Evolutionary conservation across 2,888 invertebrate species (phyloP).

Genomic region (Arctia plantaginis): DNA sequence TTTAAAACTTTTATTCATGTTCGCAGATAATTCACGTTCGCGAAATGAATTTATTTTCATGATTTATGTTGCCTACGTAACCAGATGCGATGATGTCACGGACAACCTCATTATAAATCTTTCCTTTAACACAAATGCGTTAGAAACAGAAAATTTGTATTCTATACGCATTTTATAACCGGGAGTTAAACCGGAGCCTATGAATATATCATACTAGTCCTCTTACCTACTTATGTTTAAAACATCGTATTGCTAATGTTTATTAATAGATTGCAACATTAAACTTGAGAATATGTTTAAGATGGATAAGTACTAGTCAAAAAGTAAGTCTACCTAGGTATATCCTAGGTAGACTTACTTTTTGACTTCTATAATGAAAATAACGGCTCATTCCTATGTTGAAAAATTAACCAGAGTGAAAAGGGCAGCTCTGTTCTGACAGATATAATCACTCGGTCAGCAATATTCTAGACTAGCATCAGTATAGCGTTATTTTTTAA

Average conservation of each 20-base stretch:
- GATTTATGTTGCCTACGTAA: conserved; percentile 29
- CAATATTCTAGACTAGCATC: too few species aligned
- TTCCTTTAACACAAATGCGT: conserved; percentile 28
- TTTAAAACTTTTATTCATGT: neutral
- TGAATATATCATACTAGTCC: conserved; percentile 3
- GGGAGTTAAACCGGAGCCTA: neutral
- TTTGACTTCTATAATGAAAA: too few species aligned
- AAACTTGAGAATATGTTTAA: neutral
- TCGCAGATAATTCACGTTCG: neutral
- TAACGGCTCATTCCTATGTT: too few species aligned
- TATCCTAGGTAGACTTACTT: too few species aligned
- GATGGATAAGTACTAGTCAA: too few species aligned
- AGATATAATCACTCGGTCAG: too few species aligned
- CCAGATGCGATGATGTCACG: conserved; percentile 38
- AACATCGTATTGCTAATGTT: neutral
- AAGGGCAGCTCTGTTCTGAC: too few species aligned
- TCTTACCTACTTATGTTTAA: conserved; percentile 4
- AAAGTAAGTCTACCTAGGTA: too few species aligned
- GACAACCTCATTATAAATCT: conserved; percentile 24
- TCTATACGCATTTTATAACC: conserved; percentile 22
- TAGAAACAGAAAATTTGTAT: conserved; percentile 40
- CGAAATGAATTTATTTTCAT: conserved; percentile 2
- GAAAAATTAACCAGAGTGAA: too few species aligned
- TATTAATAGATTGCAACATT: neutral
- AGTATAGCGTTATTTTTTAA: too few species aligned